Percentiles rank a stretch among this genome's conserved stretches.
phyloP scores from a whole-genome alignment of 30 jellyfish, hydroid and myxozoan species.

The Pseudorhiza aurosa region DNA sequence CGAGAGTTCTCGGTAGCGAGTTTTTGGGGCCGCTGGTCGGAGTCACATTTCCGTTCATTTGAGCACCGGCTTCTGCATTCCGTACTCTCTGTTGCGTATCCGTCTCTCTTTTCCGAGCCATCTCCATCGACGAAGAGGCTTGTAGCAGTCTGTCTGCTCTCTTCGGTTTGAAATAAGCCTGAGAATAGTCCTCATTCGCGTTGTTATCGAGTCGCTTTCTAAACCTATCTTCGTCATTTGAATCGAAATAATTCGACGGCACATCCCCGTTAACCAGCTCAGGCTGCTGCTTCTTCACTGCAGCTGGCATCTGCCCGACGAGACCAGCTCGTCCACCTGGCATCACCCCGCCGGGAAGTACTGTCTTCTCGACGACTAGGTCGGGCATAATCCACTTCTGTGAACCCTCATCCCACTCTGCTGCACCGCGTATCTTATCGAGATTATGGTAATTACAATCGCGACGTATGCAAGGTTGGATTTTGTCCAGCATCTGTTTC shows the following conservation, averaged over 20 bases:
- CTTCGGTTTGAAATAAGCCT: slow-evolving; percentile 83
- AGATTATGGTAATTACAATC: slow-evolving; percentile 91
- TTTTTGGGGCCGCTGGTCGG: slow-evolving; percentile 53
- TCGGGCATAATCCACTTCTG: slow-evolving; percentile 91
- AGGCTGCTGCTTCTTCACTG: slow-evolving; percentile 6
- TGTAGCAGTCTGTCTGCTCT: slow-evolving; percentile 86
- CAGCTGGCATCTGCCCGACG: slow-evolving; percentile 54
- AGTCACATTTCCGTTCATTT: slow-evolving; percentile 22
- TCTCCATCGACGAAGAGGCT: slow-evolving; percentile 69
- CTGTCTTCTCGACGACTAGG: slow-evolving; percentile 77
- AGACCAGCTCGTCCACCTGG: slow-evolving; percentile 72
- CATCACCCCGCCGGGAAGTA: slow-evolving; percentile 77
- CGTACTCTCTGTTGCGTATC: slow-evolving; percentile 49
- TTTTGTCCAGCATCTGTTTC: slow-evolving; percentile 79
- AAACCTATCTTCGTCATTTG: slow-evolving; percentile 69
- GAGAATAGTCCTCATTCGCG: slow-evolving; percentile 72
- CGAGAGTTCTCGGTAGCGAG: slow-evolving; percentile 61
- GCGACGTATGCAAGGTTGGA: slow-evolving; percentile 96
- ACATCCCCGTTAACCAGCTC: slow-evolving; percentile 46
- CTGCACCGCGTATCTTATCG: slow-evolving; percentile 63
- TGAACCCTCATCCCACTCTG: slow-evolving; percentile 87
- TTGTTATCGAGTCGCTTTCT: slow-evolving; percentile 62
- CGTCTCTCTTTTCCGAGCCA: slow-evolving; percentile 43
- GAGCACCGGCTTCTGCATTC: slow-evolving; percentile 11
- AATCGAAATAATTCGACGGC: slow-evolving; percentile 53